These are phyloP conservation scores for Epinephelus awoara DNA, from an alignment of 2,797 vertebrate species.

Conservation along the genomic window DNA sequence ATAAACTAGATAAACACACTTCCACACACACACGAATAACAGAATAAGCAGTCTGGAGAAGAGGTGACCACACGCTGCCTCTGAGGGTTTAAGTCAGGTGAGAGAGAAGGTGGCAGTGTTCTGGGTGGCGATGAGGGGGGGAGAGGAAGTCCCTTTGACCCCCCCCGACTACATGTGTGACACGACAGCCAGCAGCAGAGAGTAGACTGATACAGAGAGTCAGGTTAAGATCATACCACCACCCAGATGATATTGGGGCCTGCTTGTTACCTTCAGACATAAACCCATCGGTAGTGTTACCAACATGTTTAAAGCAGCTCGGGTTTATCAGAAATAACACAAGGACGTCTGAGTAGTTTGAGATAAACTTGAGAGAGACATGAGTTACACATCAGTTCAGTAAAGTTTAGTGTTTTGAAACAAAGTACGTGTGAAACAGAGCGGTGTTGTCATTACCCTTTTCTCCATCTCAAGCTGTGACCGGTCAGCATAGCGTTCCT, in stretches of 20 bases:
- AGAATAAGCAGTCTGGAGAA: slow-evolving; percentile 57
- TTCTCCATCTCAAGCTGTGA: slow-evolving; percentile 99
- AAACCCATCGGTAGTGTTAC: slow-evolving; percentile 87
- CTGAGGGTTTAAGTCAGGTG: slow-evolving; percentile 65
- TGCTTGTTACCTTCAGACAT: slow-evolving; percentile 99
- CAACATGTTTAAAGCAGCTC: slow-evolving; percentile 39
- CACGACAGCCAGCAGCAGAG: slow-evolving; percentile 90
- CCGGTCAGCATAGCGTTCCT: slow-evolving; percentile 97
- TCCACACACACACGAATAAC: slow-evolving; percentile 16
- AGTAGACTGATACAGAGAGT: slow-evolving; percentile 84
- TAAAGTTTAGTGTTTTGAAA: neutral
- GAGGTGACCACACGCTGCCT: slow-evolving; percentile 78
- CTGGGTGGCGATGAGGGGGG: slow-evolving; percentile 66
- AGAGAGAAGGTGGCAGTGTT: slow-evolving; percentile 74
- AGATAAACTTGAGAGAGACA: slow-evolving; percentile 37
- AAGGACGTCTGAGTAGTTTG: slow-evolving; percentile 13
- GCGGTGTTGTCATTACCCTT: slow-evolving; percentile 89
- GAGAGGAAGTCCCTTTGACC: slow-evolving; percentile 42
- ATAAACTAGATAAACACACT: slow-evolving; percentile 17
- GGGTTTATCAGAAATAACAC: slow-evolving; percentile 16
- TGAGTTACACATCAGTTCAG: neutral
- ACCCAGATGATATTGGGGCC: slow-evolving; percentile 94
- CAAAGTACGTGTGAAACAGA: neutral
- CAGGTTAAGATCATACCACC: slow-evolving; percentile 94
- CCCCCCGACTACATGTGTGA: slow-evolving; percentile 64